Evolutionary conservation across 1,140 invertebrate genomes (phyloP).

Genomic region (Heterodera schachtii): DNA sequence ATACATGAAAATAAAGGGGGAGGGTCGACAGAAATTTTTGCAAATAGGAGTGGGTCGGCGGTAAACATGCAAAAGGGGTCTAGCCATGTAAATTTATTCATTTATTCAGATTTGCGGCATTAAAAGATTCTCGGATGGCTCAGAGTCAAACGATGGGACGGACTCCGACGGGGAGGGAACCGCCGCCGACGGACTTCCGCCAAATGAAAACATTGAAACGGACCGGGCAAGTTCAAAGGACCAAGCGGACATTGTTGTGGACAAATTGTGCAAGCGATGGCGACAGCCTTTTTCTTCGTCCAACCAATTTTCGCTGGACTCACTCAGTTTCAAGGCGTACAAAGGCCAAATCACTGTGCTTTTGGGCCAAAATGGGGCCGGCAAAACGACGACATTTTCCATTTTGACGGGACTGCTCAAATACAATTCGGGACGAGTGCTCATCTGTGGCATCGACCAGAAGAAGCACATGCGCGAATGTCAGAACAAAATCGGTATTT

Average conservation of each 20-base stretch:
- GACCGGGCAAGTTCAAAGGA: conserved; percentile 24
- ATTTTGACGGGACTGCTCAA: conserved; percentile 47
- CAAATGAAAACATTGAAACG: conserved; percentile 40
- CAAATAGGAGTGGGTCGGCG: too few species aligned
- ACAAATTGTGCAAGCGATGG: conserved; percentile 46
- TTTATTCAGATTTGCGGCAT: neutral
- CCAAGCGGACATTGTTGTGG: conserved; percentile 53
- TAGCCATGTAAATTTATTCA: neutral
- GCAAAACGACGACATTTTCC: conserved; percentile 52
- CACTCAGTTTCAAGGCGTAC: conserved; percentile 45
- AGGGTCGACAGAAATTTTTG: too few species aligned
- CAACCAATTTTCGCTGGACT: conserved; percentile 42
- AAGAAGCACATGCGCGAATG: conserved; percentile 38
- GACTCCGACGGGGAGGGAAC: conserved; percentile 38
- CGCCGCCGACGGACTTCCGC: conserved; percentile 25
- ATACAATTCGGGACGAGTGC: conserved; percentile 31
- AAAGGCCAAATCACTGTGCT: conserved; percentile 54
- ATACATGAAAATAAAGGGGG: too few species aligned
- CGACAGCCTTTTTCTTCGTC: neutral
- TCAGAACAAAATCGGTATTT: conserved; percentile 32
- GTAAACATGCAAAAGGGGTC: too few species aligned
- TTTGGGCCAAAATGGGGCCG: conserved; percentile 53
- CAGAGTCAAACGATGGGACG: conserved; percentile 1
- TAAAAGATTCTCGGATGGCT: neutral
- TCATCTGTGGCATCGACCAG: conserved; percentile 42